Percentiles rank a stretch among this genome's conserved stretches.
Conservation (phyloP, 2,113 vertebrate species). For the Tenrec ecaudatus region DNA sequence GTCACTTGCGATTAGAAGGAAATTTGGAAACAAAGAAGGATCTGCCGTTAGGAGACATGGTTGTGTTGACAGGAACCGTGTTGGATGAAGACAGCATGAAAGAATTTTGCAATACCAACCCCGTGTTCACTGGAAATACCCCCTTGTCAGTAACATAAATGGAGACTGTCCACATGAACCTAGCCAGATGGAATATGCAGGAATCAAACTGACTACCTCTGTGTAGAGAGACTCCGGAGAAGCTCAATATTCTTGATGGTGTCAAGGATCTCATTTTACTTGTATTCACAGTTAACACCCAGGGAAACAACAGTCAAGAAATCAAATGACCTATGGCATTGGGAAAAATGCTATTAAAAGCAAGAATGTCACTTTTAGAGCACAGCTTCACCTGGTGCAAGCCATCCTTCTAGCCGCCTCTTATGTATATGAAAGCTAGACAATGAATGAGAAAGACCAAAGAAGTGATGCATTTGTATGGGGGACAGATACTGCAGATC, state of each 20-base stretch:
- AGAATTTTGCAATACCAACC: not conserved
- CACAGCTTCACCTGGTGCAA: too few species aligned
- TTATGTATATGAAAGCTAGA: too few species aligned
- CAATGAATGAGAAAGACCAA: too few species aligned
- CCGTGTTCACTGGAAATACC: not conserved
- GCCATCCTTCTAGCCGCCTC: too few species aligned
- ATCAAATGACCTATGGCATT: too few species aligned
- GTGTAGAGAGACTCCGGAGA: not conserved
- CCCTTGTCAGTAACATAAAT: not conserved
- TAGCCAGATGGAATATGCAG: not conserved
- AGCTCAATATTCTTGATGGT: not conserved
- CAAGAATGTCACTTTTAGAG: too few species aligned
- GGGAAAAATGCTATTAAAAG: too few species aligned
- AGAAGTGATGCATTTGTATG: too few species aligned
- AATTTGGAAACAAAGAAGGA: not conserved
- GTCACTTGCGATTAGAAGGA: not conserved
- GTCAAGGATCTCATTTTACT: too few species aligned
- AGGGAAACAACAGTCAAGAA: too few species aligned
- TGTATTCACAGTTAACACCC: too few species aligned
- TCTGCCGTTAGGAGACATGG: not conserved
- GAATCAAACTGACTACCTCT: not conserved
- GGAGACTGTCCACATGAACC: not conserved
- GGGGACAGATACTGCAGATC: too few species aligned
- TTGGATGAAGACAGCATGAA: not conserved
- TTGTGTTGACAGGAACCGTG: not conserved